Evolutionary conservation across 2,797 vertebrate genomes (phyloP), one percentile per base, ranked within the genome.

Genomic region (Avahi laniger): DNA sequence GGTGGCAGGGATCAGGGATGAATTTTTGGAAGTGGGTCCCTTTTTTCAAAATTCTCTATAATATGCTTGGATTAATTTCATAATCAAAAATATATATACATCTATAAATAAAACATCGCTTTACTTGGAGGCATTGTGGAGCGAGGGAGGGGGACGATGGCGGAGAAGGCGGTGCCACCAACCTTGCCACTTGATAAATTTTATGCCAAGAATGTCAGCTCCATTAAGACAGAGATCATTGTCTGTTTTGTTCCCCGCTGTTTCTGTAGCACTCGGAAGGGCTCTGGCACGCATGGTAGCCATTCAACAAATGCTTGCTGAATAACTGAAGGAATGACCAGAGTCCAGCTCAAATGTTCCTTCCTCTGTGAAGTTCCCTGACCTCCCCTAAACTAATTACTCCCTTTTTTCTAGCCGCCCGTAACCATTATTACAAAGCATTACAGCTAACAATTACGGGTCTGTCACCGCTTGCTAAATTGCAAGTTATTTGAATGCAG

Each of bases 391-490:
- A 86, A 72, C 72, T 61, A 94, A 93, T 72, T 15, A 80, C 35
- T 70, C 73, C 67, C 35, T 70, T 95, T 84, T 33, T 79, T 35
- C 75, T 33, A 85, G 88, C 50, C 7, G 4, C 88, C 86, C 50
- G 38, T 0, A 63, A 63, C 95, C 38, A 0, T 76, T 61, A 54
- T 87, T 30, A 86, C 48, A 75, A 83, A 94, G 80, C 79, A 30
- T 26, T 13, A 59, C 59, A 43, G 90, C 65, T 33, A 63, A 67
- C 87, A 90, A 83, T 61, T 67, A 80, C 0, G 20, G 46, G 38
- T 85, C 95, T 59, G 50, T 30, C 46, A n/a, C 52, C 79, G 69
- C 87, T 87, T 22, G 2, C 87, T 95, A 94, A 95, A 86, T 6
- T 75, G 84, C 83, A 84, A 95, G 92, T 67, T 72, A 65, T 83